Evolutionary conservation across 2,888 invertebrate genomes (phyloP), one percentile per base, ranked within the genome.

Genomic region (Lochmaea crataegi): DNA sequence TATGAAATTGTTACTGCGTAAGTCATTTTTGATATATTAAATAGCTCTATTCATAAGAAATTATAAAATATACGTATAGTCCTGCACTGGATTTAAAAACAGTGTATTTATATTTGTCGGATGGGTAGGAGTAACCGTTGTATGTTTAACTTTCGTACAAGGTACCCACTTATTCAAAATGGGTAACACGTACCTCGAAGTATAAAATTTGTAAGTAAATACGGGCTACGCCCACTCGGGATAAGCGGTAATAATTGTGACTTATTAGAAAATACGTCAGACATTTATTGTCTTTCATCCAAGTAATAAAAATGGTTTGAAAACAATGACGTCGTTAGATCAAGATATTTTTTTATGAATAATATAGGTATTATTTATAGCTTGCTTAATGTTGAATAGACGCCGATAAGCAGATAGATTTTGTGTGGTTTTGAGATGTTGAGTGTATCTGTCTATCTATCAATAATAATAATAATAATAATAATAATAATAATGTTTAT

Each of bases 131-230:
- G 68, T 68, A 57, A 58, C 60, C 51, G 68, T 69, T 69, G 26
- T 64, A 32, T 69, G 58, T 69, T 69, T 64, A 69, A 42, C 69
- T 69, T 69, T 68, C 68, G 53, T 68, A 68, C 16, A 68, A 68
- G 63, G 68, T 69, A 64, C 56, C 38, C 16, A 53, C 53, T 18
- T 56, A 69, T 69, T 69, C 56, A 64, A 69, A 69, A 69, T 53
- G 56, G 64, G 63, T 53, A 32, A 61, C 41, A 42, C 53, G 53
- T 53, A 53, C 26, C 68, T 61, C 60, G 51, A 68, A 51, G 60
- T 51, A 68, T 38, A 68, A 68, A 68, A 68, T 67, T 67, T 58
- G 45, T 68, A 68, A 68, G 60, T 48, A 68, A 61, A 61, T 68
- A 61, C 60, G 48, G 61, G 53, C 51, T 16, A 51, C 68, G 60